phyloP scores from a whole-genome alignment of 35 echinoderm and acorn worm species.

The Holothuria glaberrima region DNA sequence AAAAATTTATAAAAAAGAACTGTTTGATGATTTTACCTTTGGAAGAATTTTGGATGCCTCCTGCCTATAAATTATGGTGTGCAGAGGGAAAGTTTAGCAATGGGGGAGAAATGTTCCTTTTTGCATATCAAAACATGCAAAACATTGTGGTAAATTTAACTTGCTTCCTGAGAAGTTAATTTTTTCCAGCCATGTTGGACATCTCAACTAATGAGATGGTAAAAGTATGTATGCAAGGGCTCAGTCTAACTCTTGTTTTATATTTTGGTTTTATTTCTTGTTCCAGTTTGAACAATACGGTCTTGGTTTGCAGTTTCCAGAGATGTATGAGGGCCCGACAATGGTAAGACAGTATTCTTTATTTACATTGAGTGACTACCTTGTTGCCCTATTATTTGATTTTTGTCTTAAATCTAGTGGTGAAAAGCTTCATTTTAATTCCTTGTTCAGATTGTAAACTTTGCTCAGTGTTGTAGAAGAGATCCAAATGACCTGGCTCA shows the following conservation, averaged over 20 bases:
- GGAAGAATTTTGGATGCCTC: too few relatives aligned
- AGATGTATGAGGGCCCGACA: constrained; percentile 65
- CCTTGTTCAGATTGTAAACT: background rate
- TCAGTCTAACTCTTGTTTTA: background rate
- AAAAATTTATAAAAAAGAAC: too few relatives aligned
- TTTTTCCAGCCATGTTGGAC: too few relatives aligned
- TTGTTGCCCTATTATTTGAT: background rate
- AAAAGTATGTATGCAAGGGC: background rate
- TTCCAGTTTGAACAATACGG: constrained; percentile 79
- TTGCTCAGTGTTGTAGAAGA: background rate
- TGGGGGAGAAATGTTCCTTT: too few relatives aligned
- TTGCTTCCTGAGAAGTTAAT: too few relatives aligned
- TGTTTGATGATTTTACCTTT: too few relatives aligned
- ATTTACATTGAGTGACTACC: background rate
- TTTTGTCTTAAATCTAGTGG: background rate
- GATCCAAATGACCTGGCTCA: background rate
- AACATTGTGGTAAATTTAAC: too few relatives aligned
- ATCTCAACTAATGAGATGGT: too few relatives aligned
- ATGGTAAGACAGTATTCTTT: constrained; percentile 52
- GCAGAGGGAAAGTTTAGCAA: too few relatives aligned
- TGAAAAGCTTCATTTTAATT: background rate
- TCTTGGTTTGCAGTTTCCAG: constrained; percentile 58
- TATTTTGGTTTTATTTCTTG: constrained; percentile 5
- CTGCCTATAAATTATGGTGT: too few relatives aligned
- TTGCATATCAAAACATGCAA: too few relatives aligned